Evolutionary conservation across 2,797 vertebrate genomes (phyloP).

Genomic region (Clamator glandarius): DNA sequence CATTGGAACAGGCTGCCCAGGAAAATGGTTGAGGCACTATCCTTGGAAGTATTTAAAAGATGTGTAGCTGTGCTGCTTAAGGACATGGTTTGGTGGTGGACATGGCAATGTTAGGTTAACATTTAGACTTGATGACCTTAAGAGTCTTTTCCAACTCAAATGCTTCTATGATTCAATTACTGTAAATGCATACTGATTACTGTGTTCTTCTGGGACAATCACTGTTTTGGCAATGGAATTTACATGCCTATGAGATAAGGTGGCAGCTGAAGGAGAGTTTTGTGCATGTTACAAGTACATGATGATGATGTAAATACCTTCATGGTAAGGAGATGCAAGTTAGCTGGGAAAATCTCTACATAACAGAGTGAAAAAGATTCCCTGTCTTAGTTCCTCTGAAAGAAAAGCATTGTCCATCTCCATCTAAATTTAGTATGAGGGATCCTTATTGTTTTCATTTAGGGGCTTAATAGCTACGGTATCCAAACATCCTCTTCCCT

Average conservation of each 20-base stretch:
- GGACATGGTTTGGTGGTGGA: not conserved
- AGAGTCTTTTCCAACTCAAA: not conserved
- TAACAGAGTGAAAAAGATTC: not conserved
- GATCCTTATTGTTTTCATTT: not conserved
- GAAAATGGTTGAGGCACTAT: not conserved
- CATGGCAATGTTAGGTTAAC: not conserved
- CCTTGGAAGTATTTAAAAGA: not conserved
- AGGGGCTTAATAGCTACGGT: not conserved
- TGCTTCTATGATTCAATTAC: not conserved
- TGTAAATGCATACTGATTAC: not conserved
- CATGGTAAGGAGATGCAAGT: not conserved
- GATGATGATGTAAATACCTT: not conserved
- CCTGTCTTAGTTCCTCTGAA: not conserved
- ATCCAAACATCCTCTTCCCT: slow-evolving; percentile 16
- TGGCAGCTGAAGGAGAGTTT: not conserved
- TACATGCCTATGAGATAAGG: not conserved
- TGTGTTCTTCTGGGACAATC: not conserved
- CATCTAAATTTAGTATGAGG: not conserved
- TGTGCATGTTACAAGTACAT: not conserved
- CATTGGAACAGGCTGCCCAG: not conserved
- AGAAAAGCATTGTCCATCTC: not conserved
- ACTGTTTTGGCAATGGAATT: not conserved
- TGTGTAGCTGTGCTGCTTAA: not conserved
- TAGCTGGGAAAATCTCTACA: not conserved
- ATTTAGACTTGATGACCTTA: not conserved